phyloP scores from a whole-genome alignment of 64 coral and sea anemone genomes.

The Platygyra sinensis region DNA sequence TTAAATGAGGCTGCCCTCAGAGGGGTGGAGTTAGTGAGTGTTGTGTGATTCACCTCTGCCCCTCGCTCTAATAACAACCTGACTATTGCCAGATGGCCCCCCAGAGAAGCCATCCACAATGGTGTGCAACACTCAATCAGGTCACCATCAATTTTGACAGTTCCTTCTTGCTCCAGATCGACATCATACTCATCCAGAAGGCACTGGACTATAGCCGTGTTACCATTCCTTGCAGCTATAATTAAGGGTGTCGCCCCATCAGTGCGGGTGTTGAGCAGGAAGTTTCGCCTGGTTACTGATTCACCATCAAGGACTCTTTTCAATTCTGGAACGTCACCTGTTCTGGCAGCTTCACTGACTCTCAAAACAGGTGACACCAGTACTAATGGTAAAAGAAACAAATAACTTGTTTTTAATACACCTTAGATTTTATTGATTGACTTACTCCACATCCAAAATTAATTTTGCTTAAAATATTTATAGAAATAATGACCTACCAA shows the following conservation, averaged over 20 bases:
- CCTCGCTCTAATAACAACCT: slow-evolving; percentile 71
- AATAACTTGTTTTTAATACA: too few species aligned
- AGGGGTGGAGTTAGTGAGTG: slow-evolving; percentile 79
- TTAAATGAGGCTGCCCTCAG: slow-evolving; percentile 88
- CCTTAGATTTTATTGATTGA: too few species aligned
- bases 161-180: slow-evolving; percentile 85
- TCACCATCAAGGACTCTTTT: slow-evolving; percentile 63
- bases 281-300: slow-evolving; percentile 40
- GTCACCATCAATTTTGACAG: slow-evolving; percentile 87
- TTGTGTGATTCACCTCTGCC: slow-evolving; percentile 89
- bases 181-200: slow-evolving; percentile 82
- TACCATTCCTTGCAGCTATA: slow-evolving; percentile 77
- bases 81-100: slow-evolving; percentile 81
- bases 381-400: slow-evolving; percentile 44
- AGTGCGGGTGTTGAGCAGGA: slow-evolving; percentile 71
- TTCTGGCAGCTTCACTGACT: slow-evolving; percentile 74
- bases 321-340: slow-evolving; percentile 83
- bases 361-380: slow-evolving; percentile 86
- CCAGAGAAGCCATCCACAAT: slow-evolving; percentile 83
- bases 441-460: too few species aligned
- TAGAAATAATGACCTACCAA: too few species aligned
- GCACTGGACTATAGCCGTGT: slow-evolving; percentile 76
- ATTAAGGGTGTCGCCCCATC: slow-evolving; percentile 88
- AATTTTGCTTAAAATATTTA: too few species aligned
- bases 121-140: slow-evolving; percentile 89